These are phyloP conservation scores for Mesocricetus auratus DNA, from an alignment of 2,113 vertebrate species.

Conservation along the genomic window DNA sequence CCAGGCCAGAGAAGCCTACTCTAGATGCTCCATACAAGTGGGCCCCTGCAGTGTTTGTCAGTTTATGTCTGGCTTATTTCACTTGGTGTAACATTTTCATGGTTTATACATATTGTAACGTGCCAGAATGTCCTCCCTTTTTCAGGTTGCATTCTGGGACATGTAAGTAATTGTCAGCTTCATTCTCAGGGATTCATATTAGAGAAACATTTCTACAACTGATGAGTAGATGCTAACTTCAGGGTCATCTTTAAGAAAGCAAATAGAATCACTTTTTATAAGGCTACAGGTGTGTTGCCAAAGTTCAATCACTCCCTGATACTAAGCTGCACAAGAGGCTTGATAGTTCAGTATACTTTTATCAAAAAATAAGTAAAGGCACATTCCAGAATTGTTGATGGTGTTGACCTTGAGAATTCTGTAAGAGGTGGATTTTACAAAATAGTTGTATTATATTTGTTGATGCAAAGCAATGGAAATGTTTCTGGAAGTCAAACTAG, in stretches of 20 bases:
- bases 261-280: neutral
- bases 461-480: neutral
- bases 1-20: neutral
- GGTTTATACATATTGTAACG: neutral
- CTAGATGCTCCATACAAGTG: neutral
- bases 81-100: neutral
- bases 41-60: neutral
- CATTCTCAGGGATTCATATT: neutral
- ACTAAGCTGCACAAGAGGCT: neutral
- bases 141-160: neutral
- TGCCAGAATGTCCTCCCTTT: neutral
- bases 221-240: neutral
- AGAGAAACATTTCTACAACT: constrained; percentile 10
- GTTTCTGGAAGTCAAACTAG: constrained; percentile 14
- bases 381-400: neutral
- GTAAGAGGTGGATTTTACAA: neutral
- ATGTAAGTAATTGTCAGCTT: neutral
- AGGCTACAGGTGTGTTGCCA: neutral
- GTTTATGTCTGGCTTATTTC: neutral
- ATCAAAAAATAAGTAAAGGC: constrained; percentile 51
- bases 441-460: neutral
- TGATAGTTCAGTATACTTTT: neutral
- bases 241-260: neutral
- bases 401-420: neutral
- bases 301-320: neutral